These are phyloP conservation scores for Pocillopora grandis DNA, from an alignment of 92 coral and sea anemone species.

Conservation along the genomic window DNA sequence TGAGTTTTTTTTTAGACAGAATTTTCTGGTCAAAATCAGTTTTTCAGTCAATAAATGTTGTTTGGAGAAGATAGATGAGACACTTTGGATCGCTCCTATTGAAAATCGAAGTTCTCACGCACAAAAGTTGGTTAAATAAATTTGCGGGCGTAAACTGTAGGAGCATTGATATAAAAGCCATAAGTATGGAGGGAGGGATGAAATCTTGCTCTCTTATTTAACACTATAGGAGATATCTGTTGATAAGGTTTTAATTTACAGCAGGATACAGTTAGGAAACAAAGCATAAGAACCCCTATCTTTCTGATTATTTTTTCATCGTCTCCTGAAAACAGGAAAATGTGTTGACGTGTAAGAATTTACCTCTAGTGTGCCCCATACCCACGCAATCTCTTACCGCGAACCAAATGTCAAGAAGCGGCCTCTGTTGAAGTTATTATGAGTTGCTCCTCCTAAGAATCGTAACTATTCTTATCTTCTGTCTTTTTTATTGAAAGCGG, in stretches of 20 bases:
- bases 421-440: too few species aligned
- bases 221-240: background rate
- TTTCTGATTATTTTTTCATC: background rate
- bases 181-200: background rate
- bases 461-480: background rate
- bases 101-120: too few species aligned
- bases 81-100: too few species aligned
- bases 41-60: background rate
- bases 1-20: constrained; percentile 6
- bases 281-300: background rate
- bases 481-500: background rate
- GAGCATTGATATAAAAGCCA: background rate
- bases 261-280: background rate
- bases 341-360: constrained; percentile 6
- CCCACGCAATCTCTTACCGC: background rate
- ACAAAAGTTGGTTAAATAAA: background rate
- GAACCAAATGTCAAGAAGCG: background rate
- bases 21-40: background rate
- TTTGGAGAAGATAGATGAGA: background rate
- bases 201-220: constrained; percentile 1
- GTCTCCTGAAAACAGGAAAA: background rate
- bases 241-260: background rate
- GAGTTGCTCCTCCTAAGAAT: too few species aligned
- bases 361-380: background rate
- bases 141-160: background rate